Conservation (phyloP, 2,113 vertebrate genomes). For the Saimiri boliviensis region DNA sequence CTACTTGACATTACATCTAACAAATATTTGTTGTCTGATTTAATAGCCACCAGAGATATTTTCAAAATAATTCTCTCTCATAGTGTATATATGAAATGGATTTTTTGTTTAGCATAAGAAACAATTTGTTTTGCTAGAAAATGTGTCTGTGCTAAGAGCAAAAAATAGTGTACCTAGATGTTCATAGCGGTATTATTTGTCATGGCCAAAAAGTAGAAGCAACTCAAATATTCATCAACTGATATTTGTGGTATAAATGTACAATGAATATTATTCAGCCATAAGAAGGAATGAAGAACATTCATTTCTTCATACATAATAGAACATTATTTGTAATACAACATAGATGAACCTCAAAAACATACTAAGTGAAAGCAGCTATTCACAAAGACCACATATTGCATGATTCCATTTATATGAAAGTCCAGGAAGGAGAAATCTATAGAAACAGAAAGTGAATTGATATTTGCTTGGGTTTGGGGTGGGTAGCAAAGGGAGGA, state of each 20-base stretch:
- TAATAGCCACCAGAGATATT: neutral
- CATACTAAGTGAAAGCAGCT: neutral
- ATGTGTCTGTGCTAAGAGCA: neutral
- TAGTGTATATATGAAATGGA: neutral
- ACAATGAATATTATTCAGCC: neutral
- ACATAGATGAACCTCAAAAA: neutral
- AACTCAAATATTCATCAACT: neutral
- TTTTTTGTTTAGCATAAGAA: neutral
- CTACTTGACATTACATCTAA: neutral
- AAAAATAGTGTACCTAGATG: neutral
- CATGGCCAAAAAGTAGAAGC: neutral
- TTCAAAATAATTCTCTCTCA: neutral
- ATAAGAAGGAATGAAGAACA: neutral
- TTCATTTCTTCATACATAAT: too few relatives aligned
- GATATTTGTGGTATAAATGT: neutral
- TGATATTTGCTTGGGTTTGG: neutral
- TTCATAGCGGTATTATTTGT: neutral
- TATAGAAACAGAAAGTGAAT: neutral
- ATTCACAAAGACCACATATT: too few relatives aligned
- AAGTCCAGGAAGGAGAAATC: neutral
- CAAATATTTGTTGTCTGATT: neutral
- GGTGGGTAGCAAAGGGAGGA: neutral
- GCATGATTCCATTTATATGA: neutral
- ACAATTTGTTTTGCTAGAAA: neutral
- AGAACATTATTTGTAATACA: too few relatives aligned